These are phyloP conservation scores for Mastigias papua DNA, from an alignment of 30 jellyfish, hydroid and myxozoan genomes.

Conservation along the genomic window DNA sequence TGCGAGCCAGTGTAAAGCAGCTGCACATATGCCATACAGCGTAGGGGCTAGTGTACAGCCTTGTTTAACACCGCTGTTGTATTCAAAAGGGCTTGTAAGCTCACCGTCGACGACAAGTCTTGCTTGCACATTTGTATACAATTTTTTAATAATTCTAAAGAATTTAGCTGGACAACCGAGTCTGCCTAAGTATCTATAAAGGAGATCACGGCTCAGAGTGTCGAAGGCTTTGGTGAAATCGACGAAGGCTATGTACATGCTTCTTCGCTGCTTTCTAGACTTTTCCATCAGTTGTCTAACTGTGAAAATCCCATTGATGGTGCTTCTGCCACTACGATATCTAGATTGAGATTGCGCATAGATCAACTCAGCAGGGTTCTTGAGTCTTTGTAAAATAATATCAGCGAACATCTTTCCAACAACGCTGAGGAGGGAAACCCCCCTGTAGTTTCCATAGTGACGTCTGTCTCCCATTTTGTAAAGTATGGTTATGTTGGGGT, in stretches of 20 bases:
- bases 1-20: conserved; percentile 70
- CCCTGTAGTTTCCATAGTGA: conserved; percentile 52
- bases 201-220: no score
- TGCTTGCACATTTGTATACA: conserved; percentile 59
- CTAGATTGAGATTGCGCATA: conserved; percentile 77
- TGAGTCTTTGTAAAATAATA: no score
- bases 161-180: conserved; percentile 82
- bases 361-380: conserved; percentile 51
- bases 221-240: conserved; percentile 79
- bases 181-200: conserved; percentile 30
- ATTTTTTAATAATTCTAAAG: conserved; percentile 43
- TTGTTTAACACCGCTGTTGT: conserved; percentile 76
- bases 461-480: conserved; percentile 49
- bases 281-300: no score
- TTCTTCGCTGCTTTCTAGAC: conserved; percentile 79
- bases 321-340: conserved; percentile 78
- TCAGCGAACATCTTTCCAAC: conserved; percentile 61
- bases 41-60: no score
- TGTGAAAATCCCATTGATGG: no score
- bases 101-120: conserved; percentile 69
- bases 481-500: conserved; percentile 59
- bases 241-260: conserved; percentile 75
- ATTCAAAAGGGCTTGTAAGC: conserved; percentile 55
- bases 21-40: conserved; percentile 78
- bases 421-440: conserved; percentile 61